Conservation (phyloP, 2,797 vertebrate genomes). For the Gallinago nigripennis region DNA sequence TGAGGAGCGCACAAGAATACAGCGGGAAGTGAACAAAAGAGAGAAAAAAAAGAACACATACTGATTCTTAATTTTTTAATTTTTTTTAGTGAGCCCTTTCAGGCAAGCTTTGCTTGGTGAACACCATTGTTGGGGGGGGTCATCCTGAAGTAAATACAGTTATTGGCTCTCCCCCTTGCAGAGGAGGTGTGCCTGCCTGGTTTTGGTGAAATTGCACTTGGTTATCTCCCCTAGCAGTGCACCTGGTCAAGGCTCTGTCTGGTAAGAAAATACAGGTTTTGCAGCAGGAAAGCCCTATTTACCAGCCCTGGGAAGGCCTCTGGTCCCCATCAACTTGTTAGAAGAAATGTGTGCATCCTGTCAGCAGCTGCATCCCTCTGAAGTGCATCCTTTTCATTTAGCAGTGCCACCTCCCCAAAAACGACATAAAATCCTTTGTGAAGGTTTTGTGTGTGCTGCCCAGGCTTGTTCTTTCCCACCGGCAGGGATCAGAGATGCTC, state of each 20-base stretch:
- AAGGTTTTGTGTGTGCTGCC: neutral
- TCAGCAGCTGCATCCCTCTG: accelerated
- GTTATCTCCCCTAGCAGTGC: neutral
- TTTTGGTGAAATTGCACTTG: neutral
- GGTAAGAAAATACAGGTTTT: neutral
- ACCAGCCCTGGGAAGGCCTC: neutral
- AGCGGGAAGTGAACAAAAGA: neutral
- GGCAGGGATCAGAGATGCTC: neutral
- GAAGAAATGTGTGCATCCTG: accelerated
- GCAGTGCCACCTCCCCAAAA: neutral
- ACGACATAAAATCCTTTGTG: neutral
- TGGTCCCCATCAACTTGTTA: neutral
- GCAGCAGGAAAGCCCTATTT: neutral
- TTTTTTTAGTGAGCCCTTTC: neutral
- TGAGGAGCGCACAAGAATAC: neutral
- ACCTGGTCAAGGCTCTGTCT: neutral
- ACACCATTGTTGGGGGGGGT: neutral
- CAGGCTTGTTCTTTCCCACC: neutral
- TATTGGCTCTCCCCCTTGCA: neutral
- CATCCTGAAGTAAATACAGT: neutral
- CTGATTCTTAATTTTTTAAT: neutral
- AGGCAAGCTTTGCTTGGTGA: neutral
- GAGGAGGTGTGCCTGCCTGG: neutral
- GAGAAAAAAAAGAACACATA: neutral
- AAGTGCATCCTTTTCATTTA: neutral